These are phyloP conservation scores for Drosophila suboccidentalis DNA, from an alignment of 2,888 invertebrate species.

Conservation along the genomic window DNA sequence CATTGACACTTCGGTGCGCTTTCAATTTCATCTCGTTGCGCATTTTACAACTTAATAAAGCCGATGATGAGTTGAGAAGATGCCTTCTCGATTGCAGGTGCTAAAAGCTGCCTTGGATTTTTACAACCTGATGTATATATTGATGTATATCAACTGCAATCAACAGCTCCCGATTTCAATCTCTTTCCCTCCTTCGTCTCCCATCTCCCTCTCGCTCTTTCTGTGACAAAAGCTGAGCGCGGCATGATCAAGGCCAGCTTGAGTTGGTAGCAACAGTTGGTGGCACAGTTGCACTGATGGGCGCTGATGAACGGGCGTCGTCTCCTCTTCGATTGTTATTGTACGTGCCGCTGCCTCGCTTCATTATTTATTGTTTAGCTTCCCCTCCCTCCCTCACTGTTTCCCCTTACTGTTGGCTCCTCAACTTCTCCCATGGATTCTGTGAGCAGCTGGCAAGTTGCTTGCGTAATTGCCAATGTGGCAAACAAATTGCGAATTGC, in stretches of 20 bases:
- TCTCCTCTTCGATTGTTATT: slow-evolving; percentile 47
- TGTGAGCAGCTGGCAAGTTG: slow-evolving; percentile 42
- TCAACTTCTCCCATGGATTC: slow-evolving; percentile 27
- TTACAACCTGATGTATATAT: slow-evolving; percentile 61
- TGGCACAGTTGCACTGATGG: slow-evolving; percentile 36
- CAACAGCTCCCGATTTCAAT: slow-evolving; percentile 68
- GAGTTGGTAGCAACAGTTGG: slow-evolving; percentile 30
- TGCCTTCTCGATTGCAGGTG: slow-evolving; percentile 63
- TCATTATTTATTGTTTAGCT: slow-evolving; percentile 62
- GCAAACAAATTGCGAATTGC: slow-evolving; percentile 71
- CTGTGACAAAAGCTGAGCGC: slow-evolving; percentile 55
- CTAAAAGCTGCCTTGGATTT: slow-evolving; percentile 58
- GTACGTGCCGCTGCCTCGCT: slow-evolving; percentile 52
- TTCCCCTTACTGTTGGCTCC: too few species aligned
- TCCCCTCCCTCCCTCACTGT: not conserved
- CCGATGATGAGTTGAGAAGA: slow-evolving; percentile 57
- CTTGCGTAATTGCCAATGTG: slow-evolving; percentile 63
- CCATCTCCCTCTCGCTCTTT: not conserved
- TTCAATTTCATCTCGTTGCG: slow-evolving; percentile 21
- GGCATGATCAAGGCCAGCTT: slow-evolving; percentile 66
- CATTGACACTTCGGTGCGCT: slow-evolving; percentile 24
- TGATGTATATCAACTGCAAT: slow-evolving; percentile 73
- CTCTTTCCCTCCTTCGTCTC: slow-evolving; percentile 1
- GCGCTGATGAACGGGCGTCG: slow-evolving; percentile 61
- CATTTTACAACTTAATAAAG: slow-evolving; percentile 65